Conservation (phyloP, 2,797 vertebrate species). For the Enteromius thamalakanensis region DNA sequence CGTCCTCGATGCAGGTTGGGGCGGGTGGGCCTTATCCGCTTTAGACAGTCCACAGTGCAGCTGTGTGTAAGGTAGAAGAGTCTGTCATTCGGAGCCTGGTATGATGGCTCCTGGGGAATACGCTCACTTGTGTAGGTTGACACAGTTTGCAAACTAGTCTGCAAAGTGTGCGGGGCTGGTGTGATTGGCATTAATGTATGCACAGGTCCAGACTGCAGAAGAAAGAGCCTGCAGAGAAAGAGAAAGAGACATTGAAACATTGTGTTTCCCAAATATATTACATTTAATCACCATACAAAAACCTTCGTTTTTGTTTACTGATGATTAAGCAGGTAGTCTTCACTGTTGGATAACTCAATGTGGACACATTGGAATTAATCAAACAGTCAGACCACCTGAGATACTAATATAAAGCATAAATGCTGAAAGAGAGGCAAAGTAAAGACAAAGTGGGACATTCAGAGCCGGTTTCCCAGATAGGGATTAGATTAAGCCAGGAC, state of each 20-base stretch:
- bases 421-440: not conserved
- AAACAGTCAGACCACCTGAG: not conserved
- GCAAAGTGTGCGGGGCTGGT: slow-evolving; percentile 47
- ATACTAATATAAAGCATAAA: not conserved
- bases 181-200: slow-evolving; percentile 55
- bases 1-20: slow-evolving; percentile 82
- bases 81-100: slow-evolving; percentile 90
- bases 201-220: slow-evolving; percentile 55
- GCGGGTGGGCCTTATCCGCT: slow-evolving; percentile 80
- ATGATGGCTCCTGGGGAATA: slow-evolving; percentile 84
- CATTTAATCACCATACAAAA: not conserved
- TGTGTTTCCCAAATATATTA: not conserved
- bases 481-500: too few species aligned
- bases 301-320: not conserved
- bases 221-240: slow-evolving; percentile 50
- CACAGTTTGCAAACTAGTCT: slow-evolving; percentile 31
- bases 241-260: not conserved
- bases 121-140: slow-evolving; percentile 63
- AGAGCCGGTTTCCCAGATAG: not conserved
- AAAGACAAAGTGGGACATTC: not conserved
- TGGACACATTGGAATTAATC: too few species aligned
- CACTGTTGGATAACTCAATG: not conserved
- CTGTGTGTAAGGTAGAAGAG: slow-evolving; percentile 91
- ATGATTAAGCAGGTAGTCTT: not conserved
- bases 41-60: slow-evolving; percentile 87